Evolutionary conservation across 2,113 vertebrate genomes (phyloP).

Genomic region (Himantopus leucocephalus): DNA sequence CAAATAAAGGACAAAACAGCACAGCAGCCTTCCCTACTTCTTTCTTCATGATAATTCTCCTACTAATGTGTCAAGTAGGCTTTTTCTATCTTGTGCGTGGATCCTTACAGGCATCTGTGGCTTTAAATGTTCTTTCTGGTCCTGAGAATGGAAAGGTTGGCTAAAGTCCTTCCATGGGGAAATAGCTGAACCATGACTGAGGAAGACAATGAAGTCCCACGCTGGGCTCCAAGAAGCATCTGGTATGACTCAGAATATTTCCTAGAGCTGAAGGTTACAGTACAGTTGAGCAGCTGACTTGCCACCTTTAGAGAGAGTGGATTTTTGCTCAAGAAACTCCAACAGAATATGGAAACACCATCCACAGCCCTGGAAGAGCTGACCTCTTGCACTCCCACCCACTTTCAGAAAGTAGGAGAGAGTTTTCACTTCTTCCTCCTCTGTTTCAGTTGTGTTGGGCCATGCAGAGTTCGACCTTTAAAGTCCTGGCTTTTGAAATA

Average conservation of each 20-base stretch:
- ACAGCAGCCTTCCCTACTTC: neutral
- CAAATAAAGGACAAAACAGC: neutral
- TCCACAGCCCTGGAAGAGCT: neutral
- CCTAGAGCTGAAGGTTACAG: slow-evolving; percentile 24
- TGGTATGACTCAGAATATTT: slow-evolving; percentile 51
- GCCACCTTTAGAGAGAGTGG: neutral
- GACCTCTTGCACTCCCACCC: neutral
- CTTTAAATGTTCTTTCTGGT: slow-evolving; percentile 9
- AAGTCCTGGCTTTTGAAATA: neutral
- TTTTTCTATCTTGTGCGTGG: neutral
- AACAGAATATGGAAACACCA: neutral
- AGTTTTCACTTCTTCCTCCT: neutral
- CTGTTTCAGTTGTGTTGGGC: neutral
- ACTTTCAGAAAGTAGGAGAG: neutral
- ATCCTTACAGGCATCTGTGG: neutral
- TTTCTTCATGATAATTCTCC: neutral
- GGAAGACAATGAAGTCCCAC: slow-evolving; percentile 37
- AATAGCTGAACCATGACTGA: slow-evolving; percentile 40
- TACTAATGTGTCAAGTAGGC: neutral
- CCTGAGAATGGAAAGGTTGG: slow-evolving; percentile 17
- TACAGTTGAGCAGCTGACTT: neutral
- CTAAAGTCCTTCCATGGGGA: neutral
- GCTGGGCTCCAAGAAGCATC: slow-evolving; percentile 8
- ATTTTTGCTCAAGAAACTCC: neutral
- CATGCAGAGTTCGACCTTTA: neutral